A percentile compares a stretch with the other conserved stretches of the same genome.
Conservation (phyloP, 2,113 vertebrate genomes). For the Desmodus rotundus region DNA sequence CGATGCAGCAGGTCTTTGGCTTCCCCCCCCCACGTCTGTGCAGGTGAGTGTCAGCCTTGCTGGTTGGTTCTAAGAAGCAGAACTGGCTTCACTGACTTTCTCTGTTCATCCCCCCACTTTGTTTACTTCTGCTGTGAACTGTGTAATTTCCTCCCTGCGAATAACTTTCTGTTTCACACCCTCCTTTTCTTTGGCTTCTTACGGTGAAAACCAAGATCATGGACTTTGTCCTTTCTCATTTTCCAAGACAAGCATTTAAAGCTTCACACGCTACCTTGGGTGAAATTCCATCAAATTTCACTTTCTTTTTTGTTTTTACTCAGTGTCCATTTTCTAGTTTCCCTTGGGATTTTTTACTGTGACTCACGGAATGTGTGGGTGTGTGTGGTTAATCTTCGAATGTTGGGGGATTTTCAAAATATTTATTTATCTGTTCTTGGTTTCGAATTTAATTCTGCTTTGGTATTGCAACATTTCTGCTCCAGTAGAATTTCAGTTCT, state of each 20-base stretch:
- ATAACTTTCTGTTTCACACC: not conserved
- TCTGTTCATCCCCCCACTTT: not conserved
- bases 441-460: not conserved
- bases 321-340: not conserved
- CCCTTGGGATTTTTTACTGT: not conserved
- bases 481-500: not conserved
- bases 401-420: not conserved
- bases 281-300: not conserved
- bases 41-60: not conserved
- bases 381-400: not conserved
- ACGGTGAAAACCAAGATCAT: not conserved
- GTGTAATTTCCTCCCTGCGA: not conserved
- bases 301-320: not conserved
- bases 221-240: not conserved
- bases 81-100: not conserved
- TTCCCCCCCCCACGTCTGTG: not conserved
- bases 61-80: not conserved
- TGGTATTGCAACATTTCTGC: not conserved
- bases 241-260: not conserved
- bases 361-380: not conserved
- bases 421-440: not conserved
- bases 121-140: not conserved
- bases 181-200: not conserved
- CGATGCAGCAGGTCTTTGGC: accelerated
- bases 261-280: too few relatives aligned